A percentile compares a stretch with the other conserved stretches of the same genome.
These are phyloP conservation scores for Carassius carassius DNA, from an alignment of 2,113 vertebrate species.

Conservation along the genomic window DNA sequence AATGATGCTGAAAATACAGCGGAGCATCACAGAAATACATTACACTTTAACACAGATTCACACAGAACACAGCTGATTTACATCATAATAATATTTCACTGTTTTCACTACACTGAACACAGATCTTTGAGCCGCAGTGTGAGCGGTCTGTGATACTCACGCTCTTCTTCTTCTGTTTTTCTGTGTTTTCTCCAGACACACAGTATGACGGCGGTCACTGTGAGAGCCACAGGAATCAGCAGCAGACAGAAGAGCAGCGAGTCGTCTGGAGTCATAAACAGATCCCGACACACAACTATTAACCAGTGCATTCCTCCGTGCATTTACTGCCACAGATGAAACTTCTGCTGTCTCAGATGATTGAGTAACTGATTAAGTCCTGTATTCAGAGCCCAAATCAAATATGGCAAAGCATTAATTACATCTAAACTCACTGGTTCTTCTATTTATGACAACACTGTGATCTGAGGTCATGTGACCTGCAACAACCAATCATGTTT, in stretches of 20 bases:
- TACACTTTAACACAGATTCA: background rate
- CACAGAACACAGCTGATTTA: background rate
- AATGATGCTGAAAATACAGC: background rate
- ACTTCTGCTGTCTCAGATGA: background rate
- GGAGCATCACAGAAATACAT: background rate
- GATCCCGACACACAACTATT: too few species aligned
- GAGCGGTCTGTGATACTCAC: background rate
- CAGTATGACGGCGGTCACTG: background rate
- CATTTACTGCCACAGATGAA: background rate
- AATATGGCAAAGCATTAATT: too few species aligned
- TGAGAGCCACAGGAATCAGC: background rate
- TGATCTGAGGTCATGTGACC: too few species aligned
- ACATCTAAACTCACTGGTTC: too few species aligned
- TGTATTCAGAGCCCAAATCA: too few species aligned
- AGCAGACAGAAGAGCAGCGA: background rate
- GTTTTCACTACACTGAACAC: background rate
- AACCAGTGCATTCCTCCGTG: background rate
- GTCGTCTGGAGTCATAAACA: background rate
- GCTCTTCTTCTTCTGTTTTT: background rate
- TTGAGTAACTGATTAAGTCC: too few species aligned
- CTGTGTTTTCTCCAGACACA: background rate
- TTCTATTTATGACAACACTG: too few species aligned
- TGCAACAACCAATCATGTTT: too few species aligned
- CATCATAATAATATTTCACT: background rate
- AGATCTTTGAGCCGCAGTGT: background rate